Base-by-base conservation (phyloP, 1,140 invertebrate species). In the Rhynchophorus ferrugineus region DNA sequence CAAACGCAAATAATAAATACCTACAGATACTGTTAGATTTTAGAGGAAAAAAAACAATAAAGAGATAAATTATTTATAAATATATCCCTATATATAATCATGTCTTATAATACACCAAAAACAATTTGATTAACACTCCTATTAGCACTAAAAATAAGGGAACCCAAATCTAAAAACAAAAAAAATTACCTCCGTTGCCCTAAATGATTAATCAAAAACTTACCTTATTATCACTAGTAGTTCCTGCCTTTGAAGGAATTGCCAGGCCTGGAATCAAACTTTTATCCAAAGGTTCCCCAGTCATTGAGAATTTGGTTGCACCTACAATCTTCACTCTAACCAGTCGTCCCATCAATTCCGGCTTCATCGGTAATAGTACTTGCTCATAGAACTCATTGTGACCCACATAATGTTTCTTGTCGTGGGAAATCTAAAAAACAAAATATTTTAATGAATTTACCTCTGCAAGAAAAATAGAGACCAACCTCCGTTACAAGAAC, bases 371-470 rank as follows among this genome's bases (percentile, higher is more conserved):
- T 0, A 95, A 76, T 29, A 95, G 69, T 3, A 95, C 84, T 76
- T 99, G 96, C 69, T 98, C 92, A 68, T 99, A 99, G 65, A 74
- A 89, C 68, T 96, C 91, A 71, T 98, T 98, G 71, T 99, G 95
- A 0, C 82, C 93, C 2, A 98, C 95, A 67, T 81, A 95, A 71
- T 91, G 85, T 34, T 85, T 76, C 61, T 86, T 86, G 69, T 98
- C 95, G 65, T 95, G 84, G 0, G 95, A 94, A 6, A 37, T 44
- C 49, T 51, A 37, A 3, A 20, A 49, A n/a, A n/a, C n/a, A n/a
- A 42, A 3, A 49, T 41, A 41, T 17, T 35, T 36, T 14, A 39
- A 1, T 44, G 9, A 29, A 14, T 11, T 49, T 49, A 49, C 48
- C 48, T 49, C 48, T 29, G 5, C 24, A 29, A 29, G 5, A 29